These are phyloP conservation scores for Cyclina sinensis DNA, from an alignment of 1,140 invertebrate genomes.

Conservation along the genomic window DNA sequence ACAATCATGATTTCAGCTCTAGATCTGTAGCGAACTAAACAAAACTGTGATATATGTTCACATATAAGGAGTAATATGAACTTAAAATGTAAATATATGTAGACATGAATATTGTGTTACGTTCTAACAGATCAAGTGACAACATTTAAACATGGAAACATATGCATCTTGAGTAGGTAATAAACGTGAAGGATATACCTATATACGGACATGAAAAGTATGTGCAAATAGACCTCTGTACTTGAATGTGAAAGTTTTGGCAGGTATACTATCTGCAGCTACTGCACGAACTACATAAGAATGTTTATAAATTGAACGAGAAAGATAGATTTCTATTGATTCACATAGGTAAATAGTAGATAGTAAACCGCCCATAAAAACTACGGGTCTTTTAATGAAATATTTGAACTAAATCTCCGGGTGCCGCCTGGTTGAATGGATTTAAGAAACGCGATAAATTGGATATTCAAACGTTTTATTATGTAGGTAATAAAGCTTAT, in stretches of 20 bases:
- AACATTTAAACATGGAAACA: neutral
- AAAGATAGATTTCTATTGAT: constrained; percentile 30
- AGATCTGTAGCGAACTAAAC: too few species aligned
- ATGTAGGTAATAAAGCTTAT: neutral
- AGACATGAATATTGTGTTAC: neutral
- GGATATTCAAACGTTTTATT: constrained; percentile 11
- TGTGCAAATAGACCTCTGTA: neutral
- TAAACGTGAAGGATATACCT: neutral
- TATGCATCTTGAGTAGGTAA: neutral
- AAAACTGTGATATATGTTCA: too few species aligned
- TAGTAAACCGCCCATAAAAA: constrained; percentile 17
- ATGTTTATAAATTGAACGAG: neutral
- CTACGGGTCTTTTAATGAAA: neutral
- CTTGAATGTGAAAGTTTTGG: neutral
- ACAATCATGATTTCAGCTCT: constrained; percentile 1
- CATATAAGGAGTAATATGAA: neutral
- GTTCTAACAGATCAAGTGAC: neutral
- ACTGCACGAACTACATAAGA: neutral
- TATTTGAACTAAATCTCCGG: constrained; percentile 33
- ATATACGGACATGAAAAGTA: neutral
- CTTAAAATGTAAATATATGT: neutral
- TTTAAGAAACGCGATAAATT: constrained; percentile 13
- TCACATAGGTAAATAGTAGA: constrained; percentile 5
- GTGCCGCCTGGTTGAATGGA: constrained; percentile 18
- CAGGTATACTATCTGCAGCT: neutral